Percentiles rank a stretch among this genome's conserved stretches.
phyloP scores from a whole-genome alignment of 2,888 invertebrate species.

The Patella pellucida region DNA sequence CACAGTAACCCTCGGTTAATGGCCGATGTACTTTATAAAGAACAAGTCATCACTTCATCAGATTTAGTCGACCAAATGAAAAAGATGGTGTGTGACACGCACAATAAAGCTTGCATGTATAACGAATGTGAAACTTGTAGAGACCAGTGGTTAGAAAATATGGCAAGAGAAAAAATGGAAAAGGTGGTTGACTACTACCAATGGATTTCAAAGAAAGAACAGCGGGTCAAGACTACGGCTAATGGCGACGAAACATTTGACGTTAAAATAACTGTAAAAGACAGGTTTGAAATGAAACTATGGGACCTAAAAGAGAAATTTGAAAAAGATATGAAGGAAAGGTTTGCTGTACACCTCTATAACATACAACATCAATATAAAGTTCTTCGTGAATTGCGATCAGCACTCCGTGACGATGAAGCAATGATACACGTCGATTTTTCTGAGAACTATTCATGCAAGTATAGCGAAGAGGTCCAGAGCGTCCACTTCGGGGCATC shows the following conservation, averaged over 20 bases:
- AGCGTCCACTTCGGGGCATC: background rate
- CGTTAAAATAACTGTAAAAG: background rate
- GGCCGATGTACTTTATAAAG: no score
- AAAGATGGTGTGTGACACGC: no score
- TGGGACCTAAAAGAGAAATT: background rate
- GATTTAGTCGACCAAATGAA: no score
- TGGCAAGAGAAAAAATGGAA: background rate
- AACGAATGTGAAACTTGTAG: background rate
- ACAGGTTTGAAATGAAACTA: background rate
- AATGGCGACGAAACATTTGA: background rate
- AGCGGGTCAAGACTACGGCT: background rate
- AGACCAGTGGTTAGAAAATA: background rate
- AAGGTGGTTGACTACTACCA: background rate
- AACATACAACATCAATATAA: background rate
- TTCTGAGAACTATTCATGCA: background rate
- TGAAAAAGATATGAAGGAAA: background rate
- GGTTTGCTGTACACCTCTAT: background rate
- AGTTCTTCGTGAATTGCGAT: background rate
- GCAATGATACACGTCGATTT: background rate
- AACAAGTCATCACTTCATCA: no score
- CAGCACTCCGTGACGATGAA: background rate
- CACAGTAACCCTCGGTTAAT: no score
- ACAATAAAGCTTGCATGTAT: no score
- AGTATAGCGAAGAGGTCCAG: background rate
- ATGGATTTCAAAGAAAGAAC: background rate